Percentiles rank a stretch among this genome's conserved stretches.
phyloP scores from a whole-genome alignment of 2,113 vertebrate genomes.

The Tachycineta bicolor region DNA sequence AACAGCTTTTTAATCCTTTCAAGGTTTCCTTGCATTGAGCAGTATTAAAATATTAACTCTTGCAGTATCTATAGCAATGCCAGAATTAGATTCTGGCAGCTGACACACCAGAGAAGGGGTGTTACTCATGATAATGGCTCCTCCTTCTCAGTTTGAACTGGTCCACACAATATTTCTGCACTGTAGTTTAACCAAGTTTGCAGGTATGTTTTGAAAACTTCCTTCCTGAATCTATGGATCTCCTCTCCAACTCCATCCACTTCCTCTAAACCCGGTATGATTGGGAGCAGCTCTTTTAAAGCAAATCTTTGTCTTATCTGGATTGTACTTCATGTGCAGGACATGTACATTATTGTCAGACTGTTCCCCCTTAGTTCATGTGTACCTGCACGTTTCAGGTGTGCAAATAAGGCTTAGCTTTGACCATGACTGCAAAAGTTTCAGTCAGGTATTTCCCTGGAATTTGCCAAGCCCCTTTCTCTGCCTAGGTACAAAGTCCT shows the following conservation, averaged over 20 bases:
- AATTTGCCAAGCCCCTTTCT: not conserved
- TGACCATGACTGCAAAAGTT: not conserved
- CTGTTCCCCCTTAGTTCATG: not conserved
- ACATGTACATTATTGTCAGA: not conserved
- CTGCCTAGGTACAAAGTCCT: not conserved
- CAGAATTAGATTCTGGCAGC: not conserved
- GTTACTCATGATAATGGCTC: not conserved
- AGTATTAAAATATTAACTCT: not conserved
- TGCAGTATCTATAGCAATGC: not conserved
- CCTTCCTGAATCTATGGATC: not conserved
- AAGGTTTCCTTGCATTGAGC: not conserved
- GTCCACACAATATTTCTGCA: not conserved
- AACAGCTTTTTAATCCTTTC: not conserved
- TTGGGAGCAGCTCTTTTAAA: not conserved
- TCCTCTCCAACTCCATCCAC: not conserved
- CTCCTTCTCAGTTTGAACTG: not conserved
- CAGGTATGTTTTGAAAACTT: not conserved
- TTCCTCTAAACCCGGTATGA: not conserved
- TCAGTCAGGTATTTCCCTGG: not conserved
- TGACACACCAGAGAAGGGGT: not conserved
- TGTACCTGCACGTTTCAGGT: not conserved
- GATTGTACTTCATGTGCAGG: not conserved
- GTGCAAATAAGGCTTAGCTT: not conserved
- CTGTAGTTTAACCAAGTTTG: not conserved
- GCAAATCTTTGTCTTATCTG: not conserved